Percentiles rank a stretch among this genome's conserved stretches.
Evolutionary conservation across 2,888 invertebrate species (phyloP).

Genomic region (Nymphalis urticae): DNA sequence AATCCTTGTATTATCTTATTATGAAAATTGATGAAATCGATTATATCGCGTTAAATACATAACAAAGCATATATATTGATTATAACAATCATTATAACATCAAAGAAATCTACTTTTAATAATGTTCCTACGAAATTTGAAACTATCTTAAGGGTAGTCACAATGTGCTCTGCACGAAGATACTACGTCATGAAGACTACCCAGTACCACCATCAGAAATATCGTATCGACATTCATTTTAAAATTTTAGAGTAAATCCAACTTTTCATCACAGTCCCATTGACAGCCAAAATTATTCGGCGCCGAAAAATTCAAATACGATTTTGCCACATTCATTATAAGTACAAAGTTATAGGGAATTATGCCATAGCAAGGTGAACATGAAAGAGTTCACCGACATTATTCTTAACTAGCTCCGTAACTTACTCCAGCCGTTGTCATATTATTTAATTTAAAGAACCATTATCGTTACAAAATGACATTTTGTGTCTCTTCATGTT

Average conservation of each 20-base stretch:
- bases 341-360: not conserved
- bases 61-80: no score
- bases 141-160: conserved; percentile 30
- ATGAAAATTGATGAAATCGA: not conserved
- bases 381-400: not conserved
- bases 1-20: not conserved
- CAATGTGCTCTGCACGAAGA: conserved; percentile 28
- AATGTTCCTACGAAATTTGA: not conserved
- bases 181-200: conserved; percentile 10
- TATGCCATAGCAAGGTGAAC: not conserved
- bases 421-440: not conserved
- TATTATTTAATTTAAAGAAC: conserved; percentile 16
- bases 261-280: conserved; percentile 4
- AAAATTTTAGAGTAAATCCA: not conserved
- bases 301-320: conserved; percentile 5
- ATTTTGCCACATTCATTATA: not conserved
- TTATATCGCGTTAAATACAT: no score
- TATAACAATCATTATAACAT: not conserved
- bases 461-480: conserved; percentile 33
- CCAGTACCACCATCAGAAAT: conserved; percentile 18
- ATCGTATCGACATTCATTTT: not conserved
- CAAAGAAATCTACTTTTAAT: conserved; percentile 2
- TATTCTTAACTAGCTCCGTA: not conserved
- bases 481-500: conserved; percentile 42
- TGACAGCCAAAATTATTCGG: not conserved